Evolutionary conservation across 1,140 invertebrate genomes (phyloP), one percentile per base, ranked within the genome.

Genomic region (Helicoverpa zea): DNA sequence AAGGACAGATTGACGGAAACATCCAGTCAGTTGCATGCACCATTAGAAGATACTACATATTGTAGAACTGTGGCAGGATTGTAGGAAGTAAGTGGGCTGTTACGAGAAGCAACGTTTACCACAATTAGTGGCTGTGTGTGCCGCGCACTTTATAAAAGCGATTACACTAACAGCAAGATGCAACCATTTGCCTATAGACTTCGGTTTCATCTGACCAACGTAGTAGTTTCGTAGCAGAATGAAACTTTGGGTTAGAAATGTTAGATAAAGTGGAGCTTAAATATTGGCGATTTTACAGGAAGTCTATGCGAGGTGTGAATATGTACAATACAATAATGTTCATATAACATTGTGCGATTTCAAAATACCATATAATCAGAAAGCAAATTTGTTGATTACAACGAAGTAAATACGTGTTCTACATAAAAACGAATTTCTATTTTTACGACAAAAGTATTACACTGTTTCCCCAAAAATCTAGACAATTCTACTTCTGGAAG

Each of bases 41-140:
- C 18, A 59, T 12, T 59, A 7, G 56, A 5, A 58, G 4, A 56
- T 2, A 29, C 12, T 3, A 16, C n/a, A 35, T 18, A 66, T 66
- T n/a, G 63, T 49, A 16, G 63, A 66, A 43, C 29, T 63, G 59
- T 16, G 54, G 16, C 30, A 66, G 63, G 63, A 66, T 66, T 66
- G 63, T 66, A 49, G 66, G 64, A 70, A 51, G 66, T 52, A 52
- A 70, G 49, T 70, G 49, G 66, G 47, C 49, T 52, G 47, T 52
- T 51, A 51, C 49, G 49, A 61, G 59, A 70, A 47, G 63, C 63
- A 66, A 70, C 66, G 66, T 70, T 70, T 52, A 52, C 66, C 66
- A 70, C 66, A 70, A 70, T 70, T 70, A 52, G 66, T 70, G 43
- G 16, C 66, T 70, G 47, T 70, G 66, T 70, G 16, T 51, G 18